Evolutionary conservation across 2,888 invertebrate species (phyloP).

Genomic region (Gandaritis pyraliata): DNA sequence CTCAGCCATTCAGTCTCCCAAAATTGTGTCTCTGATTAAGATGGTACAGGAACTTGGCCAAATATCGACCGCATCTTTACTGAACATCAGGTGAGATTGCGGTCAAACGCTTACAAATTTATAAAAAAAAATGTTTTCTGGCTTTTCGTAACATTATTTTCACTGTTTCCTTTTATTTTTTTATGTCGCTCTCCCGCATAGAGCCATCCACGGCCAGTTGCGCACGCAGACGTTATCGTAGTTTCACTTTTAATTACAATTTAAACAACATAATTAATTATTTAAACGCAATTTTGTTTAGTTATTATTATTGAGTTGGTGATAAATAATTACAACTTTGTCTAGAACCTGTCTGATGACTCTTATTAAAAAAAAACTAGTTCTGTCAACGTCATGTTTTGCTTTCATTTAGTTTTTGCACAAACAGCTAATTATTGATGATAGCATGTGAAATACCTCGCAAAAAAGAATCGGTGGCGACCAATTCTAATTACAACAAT

Average conservation of each 20-base stretch:
- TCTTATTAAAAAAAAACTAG: not conserved
- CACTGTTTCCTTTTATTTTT: not conserved
- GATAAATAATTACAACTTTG: constrained; percentile 9
- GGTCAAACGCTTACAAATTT: no score
- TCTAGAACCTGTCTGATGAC: constrained; percentile 20
- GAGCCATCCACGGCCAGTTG: constrained; percentile 45
- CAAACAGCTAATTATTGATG: no score
- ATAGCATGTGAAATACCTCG: no score
- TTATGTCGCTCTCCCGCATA: constrained; percentile 38
- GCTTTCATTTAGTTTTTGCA: not conserved
- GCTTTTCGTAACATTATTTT: no score
- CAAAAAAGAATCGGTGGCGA: no score
- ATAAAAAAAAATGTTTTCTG: no score
- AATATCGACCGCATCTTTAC: no score
- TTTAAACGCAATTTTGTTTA: constrained; percentile 62
- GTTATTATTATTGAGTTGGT: constrained; percentile 17
- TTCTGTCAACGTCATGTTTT: not conserved
- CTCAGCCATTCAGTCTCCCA: no score
- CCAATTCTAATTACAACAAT: no score
- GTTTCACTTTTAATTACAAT: constrained; percentile 76
- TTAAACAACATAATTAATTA: constrained; percentile 70
- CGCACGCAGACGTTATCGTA: constrained; percentile 68
- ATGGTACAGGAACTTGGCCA: no score
- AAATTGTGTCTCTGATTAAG: no score
- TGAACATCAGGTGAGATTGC: no score